These are phyloP conservation scores for Panulirus ornatus DNA, from an alignment of 1,140 invertebrate species.

Conservation along the genomic window DNA sequence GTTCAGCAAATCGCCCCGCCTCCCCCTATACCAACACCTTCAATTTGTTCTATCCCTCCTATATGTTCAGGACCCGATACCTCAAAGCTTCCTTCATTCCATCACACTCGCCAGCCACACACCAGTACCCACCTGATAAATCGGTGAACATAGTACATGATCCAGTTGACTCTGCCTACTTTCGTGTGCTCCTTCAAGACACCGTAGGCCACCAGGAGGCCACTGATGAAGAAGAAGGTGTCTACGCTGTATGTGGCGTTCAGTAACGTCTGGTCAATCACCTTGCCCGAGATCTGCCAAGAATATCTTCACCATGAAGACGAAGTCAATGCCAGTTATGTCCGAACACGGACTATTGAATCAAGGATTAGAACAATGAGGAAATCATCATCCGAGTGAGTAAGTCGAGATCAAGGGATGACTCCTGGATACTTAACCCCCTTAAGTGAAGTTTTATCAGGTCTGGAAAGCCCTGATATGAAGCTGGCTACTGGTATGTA, in stretches of 20 bases:
- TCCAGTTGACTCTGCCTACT: conserved; percentile 49
- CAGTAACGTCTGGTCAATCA: conserved; percentile 19
- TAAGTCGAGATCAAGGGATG: neutral
- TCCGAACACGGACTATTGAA: neutral
- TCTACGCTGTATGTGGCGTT: conserved; percentile 54
- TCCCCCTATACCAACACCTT: neutral
- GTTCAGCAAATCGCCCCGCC: neutral
- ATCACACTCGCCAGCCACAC: neutral
- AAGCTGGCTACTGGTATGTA: too few species aligned
- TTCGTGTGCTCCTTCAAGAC: conserved; percentile 40
- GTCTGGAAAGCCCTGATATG: too few species aligned
- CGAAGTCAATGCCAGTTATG: neutral
- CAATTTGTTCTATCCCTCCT: neutral
- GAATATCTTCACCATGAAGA: too few species aligned
- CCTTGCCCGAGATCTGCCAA: conserved; percentile 21
- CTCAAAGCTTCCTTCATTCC: too few species aligned
- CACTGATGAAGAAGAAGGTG: conserved; percentile 70
- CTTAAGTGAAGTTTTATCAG: too few species aligned
- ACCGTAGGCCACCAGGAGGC: conserved; percentile 55
- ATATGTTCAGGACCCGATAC: too few species aligned
- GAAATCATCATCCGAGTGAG: neutral
- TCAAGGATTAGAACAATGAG: neutral
- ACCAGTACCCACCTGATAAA: conserved; percentile 42
- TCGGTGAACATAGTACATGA: conserved; percentile 68
- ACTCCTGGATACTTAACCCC: too few species aligned